Base-by-base conservation (phyloP, 1,140 invertebrate species). In the Pseudomyrmex pallidus region DNA sequence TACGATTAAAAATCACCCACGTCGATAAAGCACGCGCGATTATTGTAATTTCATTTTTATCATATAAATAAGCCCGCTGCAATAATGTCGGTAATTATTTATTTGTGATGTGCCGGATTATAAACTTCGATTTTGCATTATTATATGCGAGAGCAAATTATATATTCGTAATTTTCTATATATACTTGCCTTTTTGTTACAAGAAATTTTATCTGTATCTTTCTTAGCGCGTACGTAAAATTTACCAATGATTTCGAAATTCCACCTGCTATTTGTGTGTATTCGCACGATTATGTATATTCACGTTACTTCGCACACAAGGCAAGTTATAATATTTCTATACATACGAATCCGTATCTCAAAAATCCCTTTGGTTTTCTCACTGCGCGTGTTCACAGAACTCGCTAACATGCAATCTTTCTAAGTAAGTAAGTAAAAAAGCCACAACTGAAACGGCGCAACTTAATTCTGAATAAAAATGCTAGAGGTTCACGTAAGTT, bases 391-490 rank as follows among this genome's bases (percentile, higher is more conserved):
- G 52, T 10, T 68, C 44, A 22, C 20, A 44, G 66, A 17, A 10
- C 44, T 59, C 44, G 66, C 44, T 80, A 12, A 66, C 76, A 66
- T 80, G 76, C 66, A 70, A 70, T 80, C 54, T 80, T 70, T 70
- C 10, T 61, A 80, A 80, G 76, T 70, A 78, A 35, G 35, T 35
- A 35, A 35, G n/a, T n/a, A n/a, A n/a, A n/a, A 78, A 78, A 78
- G 22, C 35, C 5, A 48, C 48, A 20, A 78, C 64, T 78, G 66
- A 80, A 70, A 70, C n/a, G 44, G 76, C 54, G 56, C 52, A 70
- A 80, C 76, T 80, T 80, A 80, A 80, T 80, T 80, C 22, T 57
- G 54, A 80, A 80, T 80, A 80, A 80, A 70, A 80, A 59, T 80
- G 66, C 22, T 48, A 22, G 35, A 35, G 20, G 66, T 70, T 80